These are phyloP conservation scores for Penaeus indicus DNA, from an alignment of 1,140 invertebrate genomes.

Conservation along the genomic window DNA sequence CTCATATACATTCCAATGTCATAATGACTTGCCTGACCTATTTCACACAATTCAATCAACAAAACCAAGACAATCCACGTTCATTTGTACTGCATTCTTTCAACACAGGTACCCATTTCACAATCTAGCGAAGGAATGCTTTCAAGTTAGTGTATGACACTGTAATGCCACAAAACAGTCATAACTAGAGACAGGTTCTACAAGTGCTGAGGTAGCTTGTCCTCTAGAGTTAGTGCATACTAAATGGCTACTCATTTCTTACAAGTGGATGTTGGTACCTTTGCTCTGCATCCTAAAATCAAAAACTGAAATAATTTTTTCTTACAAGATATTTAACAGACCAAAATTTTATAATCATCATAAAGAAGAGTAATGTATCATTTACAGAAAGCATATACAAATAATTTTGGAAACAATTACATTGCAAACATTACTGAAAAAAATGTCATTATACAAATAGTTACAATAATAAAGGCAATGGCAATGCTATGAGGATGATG, in stretches of 20 bases:
- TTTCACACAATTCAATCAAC: neutral
- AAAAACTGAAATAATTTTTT: neutral
- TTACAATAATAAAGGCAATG: no score
- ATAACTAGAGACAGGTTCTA: neutral
- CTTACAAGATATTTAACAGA: no score
- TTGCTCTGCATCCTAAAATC: slow-evolving; percentile 22
- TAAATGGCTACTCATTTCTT: neutral
- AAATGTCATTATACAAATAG: no score
- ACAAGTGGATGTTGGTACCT: neutral
- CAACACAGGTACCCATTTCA: neutral
- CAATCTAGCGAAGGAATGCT: slow-evolving; percentile 21
- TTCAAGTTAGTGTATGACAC: slow-evolving; percentile 21
- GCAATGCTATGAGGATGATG: no score
- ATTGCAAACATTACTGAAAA: no score
- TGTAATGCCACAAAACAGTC: slow-evolving; percentile 35
- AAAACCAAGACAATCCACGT: neutral
- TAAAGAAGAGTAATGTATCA: no score
- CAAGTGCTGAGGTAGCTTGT: slow-evolving; percentile 48
- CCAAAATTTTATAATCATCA: no score
- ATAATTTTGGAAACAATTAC: no score
- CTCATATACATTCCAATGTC: no score
- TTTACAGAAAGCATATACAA: no score
- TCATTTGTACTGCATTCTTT: neutral
- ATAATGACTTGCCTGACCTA: no score
- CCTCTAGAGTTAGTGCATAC: slow-evolving; percentile 28